These are phyloP conservation scores for Gibbula magus DNA, from an alignment of 2,888 invertebrate species.

Conservation along the genomic window DNA sequence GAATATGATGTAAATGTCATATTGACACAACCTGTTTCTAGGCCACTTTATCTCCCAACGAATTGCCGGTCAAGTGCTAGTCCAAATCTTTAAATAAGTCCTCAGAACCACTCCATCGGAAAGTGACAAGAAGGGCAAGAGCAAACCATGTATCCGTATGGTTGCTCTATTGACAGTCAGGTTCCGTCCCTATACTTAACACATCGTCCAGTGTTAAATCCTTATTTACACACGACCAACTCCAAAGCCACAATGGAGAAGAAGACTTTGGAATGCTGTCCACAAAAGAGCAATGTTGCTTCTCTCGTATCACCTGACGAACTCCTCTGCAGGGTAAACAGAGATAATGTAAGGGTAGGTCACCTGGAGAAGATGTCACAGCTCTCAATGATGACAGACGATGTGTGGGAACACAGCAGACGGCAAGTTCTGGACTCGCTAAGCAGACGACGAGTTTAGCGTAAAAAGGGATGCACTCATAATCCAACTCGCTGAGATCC, in stretches of 20 bases:
- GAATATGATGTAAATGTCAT: too few species aligned
- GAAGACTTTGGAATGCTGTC: background rate
- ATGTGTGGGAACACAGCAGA: background rate
- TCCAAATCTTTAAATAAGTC: too few species aligned
- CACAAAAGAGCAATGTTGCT: slow-evolving; percentile 3
- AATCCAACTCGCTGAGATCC: background rate
- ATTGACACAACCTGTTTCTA: too few species aligned
- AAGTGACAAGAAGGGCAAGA: too few species aligned
- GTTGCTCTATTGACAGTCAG: too few species aligned
- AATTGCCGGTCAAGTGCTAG: too few species aligned
- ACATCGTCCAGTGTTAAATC: slow-evolving; percentile 6
- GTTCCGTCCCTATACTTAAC: too few species aligned
- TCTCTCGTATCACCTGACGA: background rate
- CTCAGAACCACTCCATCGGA: too few species aligned
- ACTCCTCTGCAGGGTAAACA: background rate
- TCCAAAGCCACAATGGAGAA: background rate
- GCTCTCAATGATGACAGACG: background rate
- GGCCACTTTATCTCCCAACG: too few species aligned
- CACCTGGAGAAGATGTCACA: background rate
- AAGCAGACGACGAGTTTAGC: background rate
- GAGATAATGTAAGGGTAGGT: background rate
- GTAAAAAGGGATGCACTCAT: background rate
- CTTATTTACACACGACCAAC: slow-evolving; percentile 7
- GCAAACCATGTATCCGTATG: too few species aligned
- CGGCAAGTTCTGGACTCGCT: background rate